Evolutionary conservation across 2,797 vertebrate species (phyloP).

Genomic region (Lithobates pipiens): DNA sequence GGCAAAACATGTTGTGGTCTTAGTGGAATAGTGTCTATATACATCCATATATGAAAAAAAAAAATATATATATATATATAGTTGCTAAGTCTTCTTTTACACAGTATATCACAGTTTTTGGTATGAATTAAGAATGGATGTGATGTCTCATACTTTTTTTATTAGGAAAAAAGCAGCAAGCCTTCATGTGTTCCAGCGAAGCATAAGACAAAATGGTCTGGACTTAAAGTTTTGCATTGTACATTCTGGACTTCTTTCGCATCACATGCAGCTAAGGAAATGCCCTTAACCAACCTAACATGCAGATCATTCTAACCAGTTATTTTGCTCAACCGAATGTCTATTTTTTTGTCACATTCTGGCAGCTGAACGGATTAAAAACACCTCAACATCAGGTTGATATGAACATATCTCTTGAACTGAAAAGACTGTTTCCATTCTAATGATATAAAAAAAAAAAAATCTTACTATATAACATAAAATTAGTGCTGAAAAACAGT

Average conservation of each 20-base stretch:
- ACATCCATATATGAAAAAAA: neutral
- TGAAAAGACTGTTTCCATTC: slow-evolving; percentile 3
- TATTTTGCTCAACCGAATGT: slow-evolving; percentile 68
- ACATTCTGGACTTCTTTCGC: slow-evolving; percentile 73
- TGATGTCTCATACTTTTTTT: slow-evolving; percentile 80
- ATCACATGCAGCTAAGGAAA: slow-evolving; percentile 77
- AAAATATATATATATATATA: neutral
- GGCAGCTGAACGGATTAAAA: slow-evolving; percentile 78
- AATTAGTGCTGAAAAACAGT: neutral
- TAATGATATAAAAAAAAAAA: neutral
- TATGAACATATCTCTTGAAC: neutral
- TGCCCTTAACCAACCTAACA: slow-evolving; percentile 72
- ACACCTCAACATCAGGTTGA: slow-evolving; percentile 63
- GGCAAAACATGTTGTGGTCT: neutral
- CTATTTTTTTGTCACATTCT: slow-evolving; percentile 71
- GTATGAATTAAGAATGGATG: slow-evolving; percentile 71
- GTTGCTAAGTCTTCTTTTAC: slow-evolving; percentile 7
- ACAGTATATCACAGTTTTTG: slow-evolving; percentile 5
- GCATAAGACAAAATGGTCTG: slow-evolving; percentile 79
- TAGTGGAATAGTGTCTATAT: neutral
- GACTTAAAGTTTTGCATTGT: slow-evolving; percentile 76
- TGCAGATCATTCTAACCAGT: slow-evolving; percentile 61
- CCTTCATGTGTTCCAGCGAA: slow-evolving; percentile 83
- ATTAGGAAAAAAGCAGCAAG: slow-evolving; percentile 84
- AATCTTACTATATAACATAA: neutral